phyloP scores from a whole-genome alignment of 2,113 vertebrate species.

The Plectropomus leopardus region DNA sequence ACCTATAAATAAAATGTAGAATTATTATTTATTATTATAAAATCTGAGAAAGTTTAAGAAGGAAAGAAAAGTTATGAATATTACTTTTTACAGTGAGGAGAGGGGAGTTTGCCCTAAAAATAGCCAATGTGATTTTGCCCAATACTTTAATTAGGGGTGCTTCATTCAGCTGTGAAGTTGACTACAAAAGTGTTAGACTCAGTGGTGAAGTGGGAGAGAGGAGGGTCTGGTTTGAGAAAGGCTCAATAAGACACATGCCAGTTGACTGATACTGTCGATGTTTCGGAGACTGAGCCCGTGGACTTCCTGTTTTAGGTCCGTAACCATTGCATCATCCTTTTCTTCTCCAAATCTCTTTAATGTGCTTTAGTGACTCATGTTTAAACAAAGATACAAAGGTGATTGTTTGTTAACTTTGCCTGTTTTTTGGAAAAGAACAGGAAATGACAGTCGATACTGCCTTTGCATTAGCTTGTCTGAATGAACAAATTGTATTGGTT shows the following conservation, averaged over 20 bases:
- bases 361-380: background rate
- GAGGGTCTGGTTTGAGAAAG: too few relatives aligned
- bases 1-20: too few relatives aligned
- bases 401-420: background rate
- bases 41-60: too few relatives aligned
- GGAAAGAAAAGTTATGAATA: too few relatives aligned
- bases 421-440: background rate
- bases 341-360: background rate
- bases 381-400: background rate
- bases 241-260: slow-evolving; percentile 24
- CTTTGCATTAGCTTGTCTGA: slow-evolving; percentile 1
- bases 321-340: slow-evolving; percentile 25
- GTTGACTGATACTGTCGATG: slow-evolving; percentile 2
- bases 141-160: too few relatives aligned
- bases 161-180: too few relatives aligned
- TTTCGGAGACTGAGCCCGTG: slow-evolving; percentile 7
- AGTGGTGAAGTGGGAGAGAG: too few relatives aligned
- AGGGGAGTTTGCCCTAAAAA: too few relatives aligned
- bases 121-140: too few relatives aligned
- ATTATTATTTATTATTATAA: too few relatives aligned
- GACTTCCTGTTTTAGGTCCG: background rate
- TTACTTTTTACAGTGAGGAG: too few relatives aligned
- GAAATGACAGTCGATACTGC: background rate
- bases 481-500: slow-evolving; percentile 26
- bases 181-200: too few relatives aligned